Base-by-base conservation (phyloP, 2,797 vertebrate genomes). In the Propithecus deckenii region DNA sequence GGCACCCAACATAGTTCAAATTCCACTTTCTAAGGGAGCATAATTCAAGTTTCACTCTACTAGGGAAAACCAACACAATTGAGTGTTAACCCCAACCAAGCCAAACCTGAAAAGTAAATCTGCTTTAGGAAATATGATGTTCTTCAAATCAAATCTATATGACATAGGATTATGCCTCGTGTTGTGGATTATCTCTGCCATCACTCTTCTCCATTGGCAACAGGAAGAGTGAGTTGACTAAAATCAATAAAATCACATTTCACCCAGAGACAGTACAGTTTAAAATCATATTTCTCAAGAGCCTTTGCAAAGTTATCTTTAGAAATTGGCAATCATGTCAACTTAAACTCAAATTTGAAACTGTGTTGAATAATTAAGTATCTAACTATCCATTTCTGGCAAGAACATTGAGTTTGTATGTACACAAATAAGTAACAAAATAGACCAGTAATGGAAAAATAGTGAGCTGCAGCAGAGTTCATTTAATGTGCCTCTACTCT, bases 341-440 rank as follows among this genome's bases (percentile, higher is more conserved):
- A 76, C 94, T 89, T 92, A 43, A 12, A 88, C 38, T 76, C 23
- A 89, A 43, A 89, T 84, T 41, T 91, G 52, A 97, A 96, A 57
- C 28, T 55, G 11, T 57, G 52, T 52, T 95, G 87, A 92, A 80
- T 80, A 95, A 75, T 74, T 87, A 93, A 74, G 28, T n/a, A 41
- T 87, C 35, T 69, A 79, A 92, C 61, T 78, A 65, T 75, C 28
- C 63, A 61, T 35, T 89, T 23, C 67, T 80, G 32, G 74, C 59
- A 88, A 69, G 14, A 67, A 59, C 28, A 48, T 15, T 91, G n/a
- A 92, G 7, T 84, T 89, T 75, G 14, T 46, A 43, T 91, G 55
- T n/a, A 80, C 5, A 20, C 22, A 94, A 86, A 91, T 67, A 11
- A 90, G 4, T 79, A 71, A 69, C 5, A 89, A 93, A 91, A 55